Evolutionary conservation across 2,113 vertebrate genomes (phyloP).

Genomic region (Circaetus cinerascens): DNA sequence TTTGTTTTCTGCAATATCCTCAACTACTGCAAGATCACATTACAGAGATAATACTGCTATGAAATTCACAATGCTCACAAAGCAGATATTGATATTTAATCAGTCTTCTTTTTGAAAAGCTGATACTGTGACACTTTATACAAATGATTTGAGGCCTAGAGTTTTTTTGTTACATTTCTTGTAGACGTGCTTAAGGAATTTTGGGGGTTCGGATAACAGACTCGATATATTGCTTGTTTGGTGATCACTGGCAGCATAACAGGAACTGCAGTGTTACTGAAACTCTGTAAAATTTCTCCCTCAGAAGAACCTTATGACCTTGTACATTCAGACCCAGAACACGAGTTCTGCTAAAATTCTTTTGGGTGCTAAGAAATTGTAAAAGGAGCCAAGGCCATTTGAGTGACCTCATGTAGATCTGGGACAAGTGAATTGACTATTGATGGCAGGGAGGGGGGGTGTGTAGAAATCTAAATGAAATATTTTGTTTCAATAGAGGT

Average conservation of each 20-base stretch:
- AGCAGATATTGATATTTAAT: constrained; percentile 65
- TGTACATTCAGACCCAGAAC: neutral
- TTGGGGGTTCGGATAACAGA: neutral
- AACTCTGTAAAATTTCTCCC: neutral
- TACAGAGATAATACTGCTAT: constrained; percentile 2
- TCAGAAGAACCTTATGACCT: constrained; percentile 13
- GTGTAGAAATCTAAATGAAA: neutral
- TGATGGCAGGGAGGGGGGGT: neutral
- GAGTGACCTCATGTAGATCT: neutral
- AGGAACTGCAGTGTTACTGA: neutral
- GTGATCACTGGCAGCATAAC: neutral
- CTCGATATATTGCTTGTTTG: neutral
- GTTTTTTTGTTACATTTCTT: neutral
- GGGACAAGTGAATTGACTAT: neutral
- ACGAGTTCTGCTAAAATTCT: neutral
- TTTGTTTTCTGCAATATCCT: constrained; percentile 38
- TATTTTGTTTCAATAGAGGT: neutral
- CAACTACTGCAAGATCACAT: constrained; percentile 32
- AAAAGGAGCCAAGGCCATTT: neutral
- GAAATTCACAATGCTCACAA: constrained; percentile 53
- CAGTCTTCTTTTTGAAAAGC: constrained; percentile 34
- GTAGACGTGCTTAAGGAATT: neutral
- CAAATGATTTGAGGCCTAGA: neutral
- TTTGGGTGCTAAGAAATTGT: neutral
- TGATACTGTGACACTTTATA: constrained; percentile 41